Evolutionary conservation across 2,888 invertebrate species (phyloP).

Genomic region (Trichopria drosophilae): DNA sequence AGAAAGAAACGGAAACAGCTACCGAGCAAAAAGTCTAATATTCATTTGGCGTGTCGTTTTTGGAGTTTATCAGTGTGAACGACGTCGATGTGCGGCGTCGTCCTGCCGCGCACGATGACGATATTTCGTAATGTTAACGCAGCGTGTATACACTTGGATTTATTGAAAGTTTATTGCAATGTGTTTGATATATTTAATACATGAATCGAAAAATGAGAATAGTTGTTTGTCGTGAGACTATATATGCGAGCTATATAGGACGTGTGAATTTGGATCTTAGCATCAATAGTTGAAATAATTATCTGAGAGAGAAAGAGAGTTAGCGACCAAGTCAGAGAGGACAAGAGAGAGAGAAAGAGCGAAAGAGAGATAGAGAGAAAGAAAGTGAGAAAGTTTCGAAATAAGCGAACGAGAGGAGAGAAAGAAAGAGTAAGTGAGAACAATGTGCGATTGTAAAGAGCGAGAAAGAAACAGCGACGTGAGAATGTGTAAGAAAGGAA

Average conservation of each 20-base stretch:
- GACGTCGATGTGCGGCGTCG: neutral
- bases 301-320: slow-evolving; percentile 25
- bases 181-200: slow-evolving; percentile 48
- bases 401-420: slow-evolving; percentile 14
- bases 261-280: slow-evolving; percentile 36
- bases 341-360: slow-evolving; percentile 13
- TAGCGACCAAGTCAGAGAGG: neutral
- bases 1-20: slow-evolving; percentile 3
- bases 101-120: slow-evolving; percentile 10
- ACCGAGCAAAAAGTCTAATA: slow-evolving; percentile 18
- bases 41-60: slow-evolving; percentile 23
- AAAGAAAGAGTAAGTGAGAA: slow-evolving; percentile 14
- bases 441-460: slow-evolving; percentile 10
- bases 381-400: slow-evolving; percentile 11
- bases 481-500: slow-evolving; percentile 15
- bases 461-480: slow-evolving; percentile 8
- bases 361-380: slow-evolving; percentile 7
- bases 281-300: slow-evolving; percentile 26
- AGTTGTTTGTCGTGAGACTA: slow-evolving; percentile 37
- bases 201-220: slow-evolving; percentile 39
- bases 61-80: slow-evolving; percentile 26
- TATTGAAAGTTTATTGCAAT: slow-evolving; percentile 50
- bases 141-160: slow-evolving; percentile 50
- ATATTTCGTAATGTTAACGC: slow-evolving; percentile 31
- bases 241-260: slow-evolving; percentile 39